phyloP scores from a whole-genome alignment of 1,140 invertebrate genomes.

The Rhopalosiphum padi region DNA sequence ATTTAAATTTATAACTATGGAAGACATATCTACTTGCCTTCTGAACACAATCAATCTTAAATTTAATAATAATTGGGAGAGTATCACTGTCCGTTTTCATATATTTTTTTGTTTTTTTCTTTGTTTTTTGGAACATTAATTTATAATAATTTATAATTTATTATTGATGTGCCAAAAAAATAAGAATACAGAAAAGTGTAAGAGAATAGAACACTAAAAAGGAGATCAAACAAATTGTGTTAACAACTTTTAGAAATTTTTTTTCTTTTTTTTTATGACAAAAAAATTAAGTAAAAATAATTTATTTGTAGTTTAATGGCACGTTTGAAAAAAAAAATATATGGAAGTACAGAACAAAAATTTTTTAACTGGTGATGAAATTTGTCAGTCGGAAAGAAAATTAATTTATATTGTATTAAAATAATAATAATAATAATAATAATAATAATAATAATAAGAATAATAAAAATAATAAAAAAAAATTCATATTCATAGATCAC shows the following conservation, averaged over 20 bases:
- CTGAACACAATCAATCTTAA: slow-evolving; percentile 57
- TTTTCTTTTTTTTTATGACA: not conserved
- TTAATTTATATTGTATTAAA: slow-evolving; percentile 41
- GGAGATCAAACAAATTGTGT: slow-evolving; percentile 49
- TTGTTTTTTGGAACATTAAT: slow-evolving; percentile 38
- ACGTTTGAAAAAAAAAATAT: slow-evolving; percentile 52
- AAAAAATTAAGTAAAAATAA: slow-evolving; percentile 55
- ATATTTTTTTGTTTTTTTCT: not conserved
- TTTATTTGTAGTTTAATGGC: slow-evolving; percentile 55
- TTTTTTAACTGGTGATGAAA: slow-evolving; percentile 51
- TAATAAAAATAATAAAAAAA: slow-evolving; percentile 53
- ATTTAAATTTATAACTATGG: slow-evolving; percentile 54
- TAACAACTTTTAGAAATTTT: slow-evolving; percentile 41
- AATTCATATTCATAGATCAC: slow-evolving; percentile 56
- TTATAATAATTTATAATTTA: slow-evolving; percentile 21
- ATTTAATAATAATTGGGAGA: slow-evolving; percentile 53
- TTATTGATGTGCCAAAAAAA: slow-evolving; percentile 52
- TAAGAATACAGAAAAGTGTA: slow-evolving; percentile 49
- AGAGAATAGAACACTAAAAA: slow-evolving; percentile 51
- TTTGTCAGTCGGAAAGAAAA: slow-evolving; percentile 50
- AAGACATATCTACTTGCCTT: slow-evolving; percentile 58
- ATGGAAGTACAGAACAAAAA: slow-evolving; percentile 54
- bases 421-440: slow-evolving; percentile 44
- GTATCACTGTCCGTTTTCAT: slow-evolving; percentile 47
- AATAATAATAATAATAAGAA: slow-evolving; percentile 52